Evolutionary conservation across 2,888 invertebrate genomes (phyloP).

Genomic region (Argynnis bischoffii): DNA sequence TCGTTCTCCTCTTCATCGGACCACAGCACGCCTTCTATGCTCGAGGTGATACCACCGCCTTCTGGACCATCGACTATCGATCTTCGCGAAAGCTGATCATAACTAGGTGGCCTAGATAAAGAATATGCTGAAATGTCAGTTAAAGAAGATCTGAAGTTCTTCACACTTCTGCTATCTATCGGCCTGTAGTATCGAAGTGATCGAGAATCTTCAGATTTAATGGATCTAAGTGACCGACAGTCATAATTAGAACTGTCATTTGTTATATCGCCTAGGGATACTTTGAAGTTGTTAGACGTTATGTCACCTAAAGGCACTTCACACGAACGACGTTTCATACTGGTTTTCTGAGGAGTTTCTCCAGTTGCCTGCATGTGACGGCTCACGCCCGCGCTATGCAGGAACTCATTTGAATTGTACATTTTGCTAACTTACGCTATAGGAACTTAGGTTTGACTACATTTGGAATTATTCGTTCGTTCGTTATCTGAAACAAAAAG

Average conservation of each 20-base stretch:
- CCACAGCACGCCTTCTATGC: constrained; percentile 79
- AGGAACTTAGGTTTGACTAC: constrained; percentile 76
- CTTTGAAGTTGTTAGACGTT: constrained; percentile 73
- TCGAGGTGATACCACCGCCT: constrained; percentile 70
- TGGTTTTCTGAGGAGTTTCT: constrained; percentile 74
- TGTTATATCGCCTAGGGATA: constrained; percentile 72
- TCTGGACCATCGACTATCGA: constrained; percentile 71
- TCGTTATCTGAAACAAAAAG: constrained; percentile 69
- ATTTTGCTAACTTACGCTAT: constrained; percentile 64
- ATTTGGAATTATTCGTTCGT: constrained; percentile 75
- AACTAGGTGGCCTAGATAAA: constrained; percentile 71
- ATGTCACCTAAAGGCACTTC: constrained; percentile 77
- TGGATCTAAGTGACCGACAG: constrained; percentile 65
- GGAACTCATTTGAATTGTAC: constrained; percentile 75
- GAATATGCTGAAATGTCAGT: constrained; percentile 61
- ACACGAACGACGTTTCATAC: constrained; percentile 75
- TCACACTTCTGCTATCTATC: constrained; percentile 72
- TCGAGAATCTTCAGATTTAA: constrained; percentile 67
- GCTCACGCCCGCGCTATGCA: constrained; percentile 76
- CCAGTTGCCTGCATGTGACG: constrained; percentile 78
- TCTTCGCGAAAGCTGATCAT: constrained; percentile 73
- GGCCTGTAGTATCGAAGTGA: constrained; percentile 66
- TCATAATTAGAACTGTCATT: constrained; percentile 65
- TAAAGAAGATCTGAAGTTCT: constrained; percentile 72
- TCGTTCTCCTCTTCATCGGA: constrained; percentile 80